Conservation (phyloP, 2,888 invertebrate genomes). For the Drosophila kanekoi region DNA sequence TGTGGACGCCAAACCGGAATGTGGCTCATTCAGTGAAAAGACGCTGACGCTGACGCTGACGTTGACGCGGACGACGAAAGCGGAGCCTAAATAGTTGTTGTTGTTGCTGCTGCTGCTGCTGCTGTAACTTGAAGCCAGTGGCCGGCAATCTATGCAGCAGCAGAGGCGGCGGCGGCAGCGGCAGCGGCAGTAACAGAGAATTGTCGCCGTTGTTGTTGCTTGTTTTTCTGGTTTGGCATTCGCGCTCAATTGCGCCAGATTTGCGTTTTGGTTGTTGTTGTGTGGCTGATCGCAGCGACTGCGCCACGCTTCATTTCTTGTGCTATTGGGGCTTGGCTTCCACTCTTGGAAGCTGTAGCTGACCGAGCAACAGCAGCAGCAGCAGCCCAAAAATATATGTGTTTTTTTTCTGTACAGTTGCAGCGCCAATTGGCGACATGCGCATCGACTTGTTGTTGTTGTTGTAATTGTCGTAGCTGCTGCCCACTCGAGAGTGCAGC, state of each 20-base stretch:
- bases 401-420: conserved; percentile 61
- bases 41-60: conserved; percentile 40
- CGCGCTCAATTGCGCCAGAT: conserved; percentile 81
- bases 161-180: neutral
- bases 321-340: conserved; percentile 61
- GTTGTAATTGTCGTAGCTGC: conserved; percentile 16
- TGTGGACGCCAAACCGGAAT: conserved; percentile 74
- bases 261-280: conserved; percentile 63
- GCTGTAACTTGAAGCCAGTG: conserved; percentile 69
- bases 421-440: conserved; percentile 72
- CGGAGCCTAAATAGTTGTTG: conserved; percentile 22
- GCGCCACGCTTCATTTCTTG: conserved; percentile 75
- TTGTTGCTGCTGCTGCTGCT: conserved; percentile 24
- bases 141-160: conserved; percentile 74
- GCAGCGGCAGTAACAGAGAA: conserved; percentile 26
- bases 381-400: conserved; percentile 32
- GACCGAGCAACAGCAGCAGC: neutral
- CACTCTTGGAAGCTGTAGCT: conserved; percentile 24
- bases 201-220: conserved; percentile 48
- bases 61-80: conserved; percentile 38
- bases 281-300: conserved; percentile 49
- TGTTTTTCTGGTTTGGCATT: conserved; percentile 80
- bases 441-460: conserved; percentile 25
- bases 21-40: conserved; percentile 81
- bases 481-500: conserved; percentile 29